phyloP scores from a whole-genome alignment of 1,140 invertebrate genomes.

The Heterodera schachtii region DNA sequence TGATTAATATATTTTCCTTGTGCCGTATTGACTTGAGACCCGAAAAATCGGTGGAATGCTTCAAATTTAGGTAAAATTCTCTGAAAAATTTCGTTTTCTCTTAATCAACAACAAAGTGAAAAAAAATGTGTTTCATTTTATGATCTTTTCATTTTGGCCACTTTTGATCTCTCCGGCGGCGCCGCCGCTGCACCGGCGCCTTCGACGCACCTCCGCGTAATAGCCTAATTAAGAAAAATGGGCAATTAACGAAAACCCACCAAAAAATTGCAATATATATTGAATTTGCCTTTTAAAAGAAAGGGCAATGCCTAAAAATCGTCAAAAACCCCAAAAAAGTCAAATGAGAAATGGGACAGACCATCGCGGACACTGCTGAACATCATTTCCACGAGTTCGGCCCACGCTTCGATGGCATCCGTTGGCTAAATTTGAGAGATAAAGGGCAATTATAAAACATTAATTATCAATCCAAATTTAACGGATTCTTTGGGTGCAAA shows the following conservation, averaged over 20 bases:
- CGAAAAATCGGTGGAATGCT: too few relatives aligned
- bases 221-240: not conserved
- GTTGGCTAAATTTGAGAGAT: slow-evolving; percentile 42
- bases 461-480: slow-evolving; percentile 6
- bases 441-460: not conserved
- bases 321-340: not conserved
- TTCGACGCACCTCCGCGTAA: not conserved
- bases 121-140: too few relatives aligned
- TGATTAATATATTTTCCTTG: too few relatives aligned
- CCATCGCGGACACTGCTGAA: slow-evolving; percentile 53
- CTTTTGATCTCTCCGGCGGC: not conserved
- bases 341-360: slow-evolving; percentile 41
- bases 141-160: not conserved
- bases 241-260: too few relatives aligned
- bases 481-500: not conserved
- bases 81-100: too few relatives aligned
- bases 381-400: slow-evolving; percentile 57
- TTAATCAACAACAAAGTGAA: too few relatives aligned
- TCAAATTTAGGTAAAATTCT: too few relatives aligned
- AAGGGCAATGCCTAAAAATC: too few relatives aligned
- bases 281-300: too few relatives aligned
- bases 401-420: slow-evolving; percentile 60
- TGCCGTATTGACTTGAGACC: too few relatives aligned
- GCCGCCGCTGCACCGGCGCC: not conserved
- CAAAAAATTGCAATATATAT: too few relatives aligned